Conservation (phyloP, 2,113 vertebrate genomes). For the human region GRCh38 chr5:2028501-2029000, state of each 20-base stretch:
- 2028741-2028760: neutral
- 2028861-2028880: neutral
- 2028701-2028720: neutral
- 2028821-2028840: neutral
- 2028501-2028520: too few relatives aligned
- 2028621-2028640: neutral
- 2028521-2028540: too few relatives aligned
- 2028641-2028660: neutral
- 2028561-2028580: neutral
- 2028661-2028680: neutral
- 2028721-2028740: neutral
- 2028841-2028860: neutral
- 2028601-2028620: too few relatives aligned
- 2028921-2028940: neutral
- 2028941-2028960: neutral
- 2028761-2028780: neutral
- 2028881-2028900: neutral
- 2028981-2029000: neutral
- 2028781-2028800: neutral
- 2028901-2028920: neutral
- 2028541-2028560: neutral
- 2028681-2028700: neutral
- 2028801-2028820: neutral
- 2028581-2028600: neutral
- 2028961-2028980: neutral